These are phyloP conservation scores for Pheosia gnoma DNA, from an alignment of 2,888 invertebrate species.

Conservation along the genomic window DNA sequence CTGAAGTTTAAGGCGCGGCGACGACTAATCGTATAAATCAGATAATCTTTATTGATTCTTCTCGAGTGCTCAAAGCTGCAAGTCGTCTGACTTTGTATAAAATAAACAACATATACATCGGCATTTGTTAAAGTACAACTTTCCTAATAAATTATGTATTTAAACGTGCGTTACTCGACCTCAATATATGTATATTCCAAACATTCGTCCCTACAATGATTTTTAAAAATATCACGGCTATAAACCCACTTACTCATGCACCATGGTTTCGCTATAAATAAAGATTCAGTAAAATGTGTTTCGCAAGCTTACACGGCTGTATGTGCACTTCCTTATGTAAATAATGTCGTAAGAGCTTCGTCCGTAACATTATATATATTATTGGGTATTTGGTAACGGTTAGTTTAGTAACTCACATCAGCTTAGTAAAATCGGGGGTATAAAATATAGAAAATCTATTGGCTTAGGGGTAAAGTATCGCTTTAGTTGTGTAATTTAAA, in stretches of 20 bases:
- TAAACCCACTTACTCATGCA: conserved; percentile 70
- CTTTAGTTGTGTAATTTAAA: not conserved
- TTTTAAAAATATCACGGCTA: conserved; percentile 60
- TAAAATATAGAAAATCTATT: not conserved
- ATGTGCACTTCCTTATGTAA: conserved; percentile 68
- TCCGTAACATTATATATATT: conserved; percentile 35
- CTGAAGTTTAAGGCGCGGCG: conserved; percentile 15
- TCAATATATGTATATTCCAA: conserved; percentile 16
- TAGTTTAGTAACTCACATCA: conserved; percentile 35
- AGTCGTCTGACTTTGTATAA: conserved; percentile 21
- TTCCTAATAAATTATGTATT: conserved; percentile 31
- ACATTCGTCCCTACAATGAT: conserved; percentile 32
- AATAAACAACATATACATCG: conserved; percentile 35
- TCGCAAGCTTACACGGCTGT: conserved; percentile 57
- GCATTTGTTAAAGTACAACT: conserved; percentile 30
- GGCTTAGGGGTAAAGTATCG: not conserved
- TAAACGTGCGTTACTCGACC: conserved; percentile 29
- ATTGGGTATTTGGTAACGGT: conserved; percentile 38
- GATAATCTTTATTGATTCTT: conserved; percentile 26
- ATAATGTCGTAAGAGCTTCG: conserved; percentile 66
- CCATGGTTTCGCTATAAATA: conserved; percentile 67
- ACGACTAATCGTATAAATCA: conserved; percentile 33
- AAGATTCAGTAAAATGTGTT: conserved; percentile 57
- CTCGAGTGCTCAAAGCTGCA: conserved; percentile 3
- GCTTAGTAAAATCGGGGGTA: not conserved